A percentile compares a stretch with the other conserved stretches of the same genome.
Conservation (phyloP, 2,888 invertebrate species). For the Aphidoletes aphidimyza region DNA sequence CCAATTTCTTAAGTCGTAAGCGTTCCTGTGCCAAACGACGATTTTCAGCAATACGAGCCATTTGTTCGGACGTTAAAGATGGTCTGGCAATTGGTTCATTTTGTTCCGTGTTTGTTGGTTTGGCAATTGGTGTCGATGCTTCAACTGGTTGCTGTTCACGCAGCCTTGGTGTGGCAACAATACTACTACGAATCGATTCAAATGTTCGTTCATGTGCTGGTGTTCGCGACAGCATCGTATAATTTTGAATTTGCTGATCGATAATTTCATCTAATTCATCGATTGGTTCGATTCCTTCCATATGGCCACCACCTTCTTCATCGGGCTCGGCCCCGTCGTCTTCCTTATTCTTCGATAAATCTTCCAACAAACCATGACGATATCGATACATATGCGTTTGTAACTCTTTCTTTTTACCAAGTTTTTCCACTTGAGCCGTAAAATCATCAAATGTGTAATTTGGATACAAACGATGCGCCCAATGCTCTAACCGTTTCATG, state of each 20-base stretch:
- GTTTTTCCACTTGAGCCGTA: conserved; percentile 78
- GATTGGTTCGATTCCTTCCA: conserved; percentile 65
- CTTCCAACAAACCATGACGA: conserved; percentile 70
- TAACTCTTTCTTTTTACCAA: conserved; percentile 80
- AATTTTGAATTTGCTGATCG: conserved; percentile 71
- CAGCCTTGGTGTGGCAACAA: conserved; percentile 30
- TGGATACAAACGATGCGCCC: conserved; percentile 93
- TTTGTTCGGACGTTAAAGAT: conserved; percentile 71
- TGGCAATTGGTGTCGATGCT: conserved; percentile 44
- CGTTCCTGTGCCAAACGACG: conserved; percentile 74
- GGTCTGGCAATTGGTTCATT: conserved; percentile 49
- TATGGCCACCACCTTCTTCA: conserved; percentile 58
- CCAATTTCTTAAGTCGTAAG: conserved; percentile 60
- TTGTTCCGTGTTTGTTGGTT: not conserved
- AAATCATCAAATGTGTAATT: conserved; percentile 89
- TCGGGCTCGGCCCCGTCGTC: conserved; percentile 68
- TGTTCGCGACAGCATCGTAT: conserved; percentile 13
- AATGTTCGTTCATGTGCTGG: conserved; percentile 44
- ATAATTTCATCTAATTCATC: conserved; percentile 75
- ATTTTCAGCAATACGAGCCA: conserved; percentile 76
- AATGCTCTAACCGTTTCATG: conserved; percentile 87
- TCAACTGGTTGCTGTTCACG: conserved; percentile 44
- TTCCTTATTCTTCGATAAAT: conserved; percentile 60
- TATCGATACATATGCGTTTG: conserved; percentile 76
- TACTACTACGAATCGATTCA: conserved; percentile 51